phyloP scores from a whole-genome alignment of 2,888 invertebrate genomes.

The Drosophila phalerata region DNA sequence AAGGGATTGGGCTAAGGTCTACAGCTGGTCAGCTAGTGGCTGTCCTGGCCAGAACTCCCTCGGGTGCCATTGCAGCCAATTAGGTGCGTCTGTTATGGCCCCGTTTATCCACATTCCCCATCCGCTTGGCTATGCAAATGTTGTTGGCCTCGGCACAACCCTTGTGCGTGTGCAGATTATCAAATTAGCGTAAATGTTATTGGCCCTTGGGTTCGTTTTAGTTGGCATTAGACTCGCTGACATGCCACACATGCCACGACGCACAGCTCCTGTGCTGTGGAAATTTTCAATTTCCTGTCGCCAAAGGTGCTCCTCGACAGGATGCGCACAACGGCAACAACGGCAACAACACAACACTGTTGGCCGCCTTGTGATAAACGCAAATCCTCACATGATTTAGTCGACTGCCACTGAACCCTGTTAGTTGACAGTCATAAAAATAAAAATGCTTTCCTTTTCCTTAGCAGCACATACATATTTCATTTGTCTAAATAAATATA shows the following conservation, averaged over 20 bases:
- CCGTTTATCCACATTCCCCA: background rate
- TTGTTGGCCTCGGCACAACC: conserved; percentile 33
- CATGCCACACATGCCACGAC: conserved; percentile 61
- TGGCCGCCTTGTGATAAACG: conserved; percentile 58
- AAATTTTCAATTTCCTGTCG: conserved; percentile 81
- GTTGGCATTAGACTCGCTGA: conserved; percentile 46
- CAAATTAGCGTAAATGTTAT: conserved; percentile 81
- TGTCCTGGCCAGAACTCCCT: conserved; percentile 70
- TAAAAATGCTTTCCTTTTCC: conserved; percentile 25
- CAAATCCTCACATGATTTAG: conserved; percentile 79
- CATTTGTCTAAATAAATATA: conserved; percentile 47
- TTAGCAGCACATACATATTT: conserved; percentile 7
- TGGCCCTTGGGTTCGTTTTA: conserved; percentile 57
- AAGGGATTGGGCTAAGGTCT: conserved; percentile 41
- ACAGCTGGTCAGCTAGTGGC: conserved; percentile 46
- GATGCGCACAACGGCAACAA: conserved; percentile 19
- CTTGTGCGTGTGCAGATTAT: conserved; percentile 82
- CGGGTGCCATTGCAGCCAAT: conserved; percentile 85
- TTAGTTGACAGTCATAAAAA: conserved; percentile 71
- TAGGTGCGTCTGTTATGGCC: conserved; percentile 78
- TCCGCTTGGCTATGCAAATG: conserved; percentile 83
- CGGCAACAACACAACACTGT: background rate
- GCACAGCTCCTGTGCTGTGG: conserved; percentile 36
- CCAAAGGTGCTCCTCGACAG: conserved; percentile 46
- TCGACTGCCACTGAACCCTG: conserved; percentile 64